phyloP scores from a whole-genome alignment of 2,113 vertebrate species.

The Tympanuchus pallidicinctus region DNA sequence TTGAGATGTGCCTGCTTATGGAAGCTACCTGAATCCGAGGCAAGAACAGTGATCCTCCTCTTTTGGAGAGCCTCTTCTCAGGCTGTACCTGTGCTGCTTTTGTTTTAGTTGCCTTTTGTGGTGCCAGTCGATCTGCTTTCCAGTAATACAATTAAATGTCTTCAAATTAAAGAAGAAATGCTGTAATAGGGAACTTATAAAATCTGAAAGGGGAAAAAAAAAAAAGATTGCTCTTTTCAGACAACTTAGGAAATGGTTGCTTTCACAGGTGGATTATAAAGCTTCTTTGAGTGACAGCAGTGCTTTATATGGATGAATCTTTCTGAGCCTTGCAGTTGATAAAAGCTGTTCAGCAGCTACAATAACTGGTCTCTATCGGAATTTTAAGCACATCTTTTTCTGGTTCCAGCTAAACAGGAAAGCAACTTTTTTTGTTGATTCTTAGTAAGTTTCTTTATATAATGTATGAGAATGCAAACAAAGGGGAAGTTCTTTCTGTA shows the following conservation, averaged over 20 bases:
- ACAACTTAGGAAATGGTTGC: slow-evolving; percentile 68
- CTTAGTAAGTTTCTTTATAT: not conserved
- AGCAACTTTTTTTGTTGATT: not conserved
- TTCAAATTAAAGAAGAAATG: slow-evolving; percentile 43
- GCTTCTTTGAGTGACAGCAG: slow-evolving; percentile 67
- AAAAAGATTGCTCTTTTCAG: slow-evolving; percentile 60
- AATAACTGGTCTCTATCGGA: slow-evolving; percentile 22
- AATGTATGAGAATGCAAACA: not conserved
- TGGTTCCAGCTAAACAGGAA: not conserved
- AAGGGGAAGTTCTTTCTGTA: not conserved
- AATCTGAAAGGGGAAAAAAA: not conserved
- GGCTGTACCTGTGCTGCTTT: slow-evolving; percentile 16
- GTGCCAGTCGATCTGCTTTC: slow-evolving; percentile 49
- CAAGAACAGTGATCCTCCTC: not conserved
- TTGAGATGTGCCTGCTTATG: not conserved
- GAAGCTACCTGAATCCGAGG: not conserved
- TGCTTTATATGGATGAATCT: slow-evolving; percentile 48
- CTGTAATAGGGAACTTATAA: slow-evolving; percentile 46
- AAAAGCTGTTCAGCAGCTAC: slow-evolving; percentile 40
- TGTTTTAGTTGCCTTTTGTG: slow-evolving; percentile 59
- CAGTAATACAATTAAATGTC: slow-evolving; percentile 67
- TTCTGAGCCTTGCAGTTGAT: slow-evolving; percentile 17
- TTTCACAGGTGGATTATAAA: slow-evolving; percentile 61
- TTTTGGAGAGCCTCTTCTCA: not conserved
- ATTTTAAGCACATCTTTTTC: slow-evolving; percentile 17